Percentiles rank a stretch among this genome's conserved stretches.
Conservation (phyloP, 92 coral and sea anemone species). For the Desmophyllum pertusum region DNA sequence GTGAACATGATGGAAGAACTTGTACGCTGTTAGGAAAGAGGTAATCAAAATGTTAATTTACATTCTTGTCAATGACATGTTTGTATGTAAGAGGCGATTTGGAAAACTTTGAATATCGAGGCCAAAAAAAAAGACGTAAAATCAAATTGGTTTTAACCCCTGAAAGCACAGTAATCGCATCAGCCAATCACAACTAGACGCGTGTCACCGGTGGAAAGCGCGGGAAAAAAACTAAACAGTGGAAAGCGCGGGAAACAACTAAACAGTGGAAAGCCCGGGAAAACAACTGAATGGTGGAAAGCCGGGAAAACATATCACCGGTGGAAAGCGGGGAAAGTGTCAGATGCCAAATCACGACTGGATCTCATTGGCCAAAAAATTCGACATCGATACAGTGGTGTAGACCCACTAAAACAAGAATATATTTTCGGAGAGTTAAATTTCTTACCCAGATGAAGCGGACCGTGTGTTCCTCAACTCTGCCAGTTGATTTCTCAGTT, state of each 20-base stretch:
- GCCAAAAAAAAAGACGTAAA: too few relatives aligned
- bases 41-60: neutral
- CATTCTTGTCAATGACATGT: neutral
- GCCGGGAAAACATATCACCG: neutral
- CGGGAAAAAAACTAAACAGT: neutral
- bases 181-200: too few relatives aligned
- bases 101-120: too few relatives aligned
- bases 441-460: constrained; percentile 61
- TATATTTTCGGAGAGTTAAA: neutral
- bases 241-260: neutral
- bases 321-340: neutral
- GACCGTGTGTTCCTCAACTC: constrained; percentile 71
- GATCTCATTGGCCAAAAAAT: neutral
- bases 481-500: constrained; percentile 73
- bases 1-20: constrained; percentile 93
- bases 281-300: too few relatives aligned
- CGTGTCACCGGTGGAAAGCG: neutral
- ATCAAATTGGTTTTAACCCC: too few relatives aligned
- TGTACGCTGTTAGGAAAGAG: constrained; percentile 62
- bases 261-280: neutral
- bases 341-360: neutral
- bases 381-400: neutral
- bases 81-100: neutral
- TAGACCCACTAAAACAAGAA: neutral
- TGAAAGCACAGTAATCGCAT: neutral